phyloP scores from a whole-genome alignment of 2,113 vertebrate species.

The Pleuronectes platessa region DNA sequence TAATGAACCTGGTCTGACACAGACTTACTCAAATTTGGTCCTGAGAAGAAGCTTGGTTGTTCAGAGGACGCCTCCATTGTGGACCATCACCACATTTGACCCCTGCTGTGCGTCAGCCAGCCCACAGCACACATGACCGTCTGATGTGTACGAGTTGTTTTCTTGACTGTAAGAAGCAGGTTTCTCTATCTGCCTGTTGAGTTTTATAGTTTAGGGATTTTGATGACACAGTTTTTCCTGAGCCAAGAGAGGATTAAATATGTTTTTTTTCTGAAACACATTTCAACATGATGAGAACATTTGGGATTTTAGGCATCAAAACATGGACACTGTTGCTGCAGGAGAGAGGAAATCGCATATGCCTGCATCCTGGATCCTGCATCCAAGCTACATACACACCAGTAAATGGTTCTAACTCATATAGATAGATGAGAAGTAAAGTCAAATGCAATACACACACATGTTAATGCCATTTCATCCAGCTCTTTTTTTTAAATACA shows the following conservation, averaged over 20 bases:
- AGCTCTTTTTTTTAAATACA: too few relatives aligned
- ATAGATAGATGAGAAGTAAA: not conserved
- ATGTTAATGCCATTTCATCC: too few relatives aligned
- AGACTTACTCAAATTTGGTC: slow-evolving; percentile 24
- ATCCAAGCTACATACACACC: not conserved
- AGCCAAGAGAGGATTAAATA: not conserved
- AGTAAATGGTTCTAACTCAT: not conserved
- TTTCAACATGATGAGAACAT: not conserved
- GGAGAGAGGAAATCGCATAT: not conserved
- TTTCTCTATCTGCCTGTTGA: not conserved
- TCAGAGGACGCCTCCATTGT: slow-evolving; percentile 22
- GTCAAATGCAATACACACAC: too few relatives aligned
- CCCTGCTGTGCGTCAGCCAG: slow-evolving; percentile 17
- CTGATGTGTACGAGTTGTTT: slow-evolving; percentile 19
- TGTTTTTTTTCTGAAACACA: not conserved
- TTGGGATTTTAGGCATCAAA: not conserved
- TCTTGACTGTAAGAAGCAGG: not conserved
- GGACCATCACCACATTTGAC: slow-evolving; percentile 35
- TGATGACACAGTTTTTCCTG: slow-evolving; percentile 1
- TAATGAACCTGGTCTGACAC: slow-evolving; percentile 19
- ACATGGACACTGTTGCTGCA: not conserved
- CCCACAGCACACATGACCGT: slow-evolving; percentile 22
- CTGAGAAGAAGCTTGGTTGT: slow-evolving; percentile 48
- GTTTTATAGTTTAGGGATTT: not conserved
- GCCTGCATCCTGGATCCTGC: not conserved